Base-by-base conservation (phyloP, 1,140 invertebrate genomes). In the Mesaphorura yosii region DNA sequence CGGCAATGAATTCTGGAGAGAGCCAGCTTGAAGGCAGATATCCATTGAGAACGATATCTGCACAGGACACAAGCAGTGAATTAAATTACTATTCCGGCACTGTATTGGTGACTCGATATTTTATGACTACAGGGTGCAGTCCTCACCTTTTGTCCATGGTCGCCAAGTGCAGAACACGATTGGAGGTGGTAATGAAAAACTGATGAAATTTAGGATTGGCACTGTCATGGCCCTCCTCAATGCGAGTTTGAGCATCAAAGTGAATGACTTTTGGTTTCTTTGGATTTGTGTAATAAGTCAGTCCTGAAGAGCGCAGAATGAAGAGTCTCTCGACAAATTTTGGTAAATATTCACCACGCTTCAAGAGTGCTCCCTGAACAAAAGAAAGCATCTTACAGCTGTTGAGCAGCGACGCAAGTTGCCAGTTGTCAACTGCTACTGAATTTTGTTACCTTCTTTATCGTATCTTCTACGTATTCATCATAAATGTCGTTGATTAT, bases 271-370 rank as follows among this genome's bases (percentile, higher is more conserved):
- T 81, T 37, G 78, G 70, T 22, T 85, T 81, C 61, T 78, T 82
- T 66, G 77, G 76, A 62, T 76, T 78, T 67, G 83, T 82, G 67
- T 80, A 87, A 66, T 84, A 87, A 0, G 73, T 75, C n/a, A 87
- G 70, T 57, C 81, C 78, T 20, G 76, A 79, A 3, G 83, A 82
- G 51, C 79, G 77, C 4, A 88, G 68, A 2, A 86, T 81, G 66
- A 86, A 85, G 80, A 83, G 86, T 65, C 83, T 80, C 54, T 84
- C 83, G n/a, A 78, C 73, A 70, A 83, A 78, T 1, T 78, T 82
- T 10, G 81, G 82, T 46, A 87, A 67, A 5, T 84, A 72, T 60
- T 82, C 84, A 1, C 83, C 83, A 60, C 78, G 76, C 66, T 85
- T 86, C 60, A 77, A 74, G 31, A 86, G 70, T 63, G 76, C 76